Evolutionary conservation across 2,888 invertebrate species (phyloP).

Genomic region (Rhagonycha fulva): DNA sequence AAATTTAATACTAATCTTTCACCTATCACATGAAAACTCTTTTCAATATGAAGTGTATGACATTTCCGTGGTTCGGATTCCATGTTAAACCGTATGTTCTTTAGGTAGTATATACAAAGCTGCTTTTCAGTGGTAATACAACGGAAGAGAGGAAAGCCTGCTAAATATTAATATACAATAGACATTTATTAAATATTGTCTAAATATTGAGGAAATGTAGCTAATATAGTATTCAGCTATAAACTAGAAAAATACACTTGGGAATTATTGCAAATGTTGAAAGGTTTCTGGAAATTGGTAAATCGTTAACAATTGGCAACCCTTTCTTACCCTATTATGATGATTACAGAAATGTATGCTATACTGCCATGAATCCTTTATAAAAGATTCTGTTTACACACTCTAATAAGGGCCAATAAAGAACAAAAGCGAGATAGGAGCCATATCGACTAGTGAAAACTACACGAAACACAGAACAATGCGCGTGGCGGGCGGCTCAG

Average conservation of each 20-base stretch:
- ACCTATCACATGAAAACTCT: no score
- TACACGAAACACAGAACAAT: constrained; percentile 23
- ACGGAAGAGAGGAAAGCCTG: no score
- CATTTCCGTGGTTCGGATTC: no score
- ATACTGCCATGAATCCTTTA: constrained; percentile 14
- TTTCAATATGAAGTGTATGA: no score
- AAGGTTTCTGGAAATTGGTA: constrained; percentile 26
- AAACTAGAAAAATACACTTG: constrained; percentile 19
- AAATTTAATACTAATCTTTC: no score
- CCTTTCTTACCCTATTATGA: constrained; percentile 22
- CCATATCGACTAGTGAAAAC: constrained; percentile 25
- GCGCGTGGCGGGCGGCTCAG: constrained; percentile 44
- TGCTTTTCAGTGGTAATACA: no score
- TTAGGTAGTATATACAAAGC: no score
- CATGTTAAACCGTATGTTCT: no score
- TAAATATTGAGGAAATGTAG: neutral
- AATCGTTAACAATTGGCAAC: neutral
- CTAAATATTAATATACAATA: no score
- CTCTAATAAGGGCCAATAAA: constrained; percentile 18
- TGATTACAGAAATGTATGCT: constrained; percentile 10
- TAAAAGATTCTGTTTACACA: constrained; percentile 13
- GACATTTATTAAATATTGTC: no score
- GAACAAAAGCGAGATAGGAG: constrained; percentile 20
- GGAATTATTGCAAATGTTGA: constrained; percentile 24
- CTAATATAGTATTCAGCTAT: neutral